Evolutionary conservation across 2,113 vertebrate genomes (phyloP).

Genomic region (Chaetorhynchus papuensis): DNA sequence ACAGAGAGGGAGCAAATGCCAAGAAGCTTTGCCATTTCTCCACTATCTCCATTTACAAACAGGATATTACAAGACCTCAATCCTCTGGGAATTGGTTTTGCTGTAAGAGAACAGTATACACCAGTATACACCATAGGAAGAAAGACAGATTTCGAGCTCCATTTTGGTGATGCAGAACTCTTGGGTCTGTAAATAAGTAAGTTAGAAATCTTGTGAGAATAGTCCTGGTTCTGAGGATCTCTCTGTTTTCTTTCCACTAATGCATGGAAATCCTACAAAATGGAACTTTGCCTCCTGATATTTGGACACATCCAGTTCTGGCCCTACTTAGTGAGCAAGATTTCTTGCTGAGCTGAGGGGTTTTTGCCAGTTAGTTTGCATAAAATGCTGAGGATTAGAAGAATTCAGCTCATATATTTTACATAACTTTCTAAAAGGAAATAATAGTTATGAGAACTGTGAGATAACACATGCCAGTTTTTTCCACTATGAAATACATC

Average conservation of each 20-base stretch:
- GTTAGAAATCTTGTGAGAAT: background rate
- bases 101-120: background rate
- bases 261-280: background rate
- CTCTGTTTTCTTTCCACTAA: background rate
- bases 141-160: background rate
- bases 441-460: background rate
- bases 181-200: background rate
- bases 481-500: background rate
- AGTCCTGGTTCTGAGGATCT: background rate
- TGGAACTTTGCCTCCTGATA: background rate
- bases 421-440: background rate
- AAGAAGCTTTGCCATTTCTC: background rate
- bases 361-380: background rate
- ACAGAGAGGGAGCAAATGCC: background rate
- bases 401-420: background rate
- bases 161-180: background rate
- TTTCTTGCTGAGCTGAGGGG: background rate
- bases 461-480: background rate
- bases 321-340: background rate
- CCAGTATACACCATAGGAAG: background rate
- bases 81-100: background rate
- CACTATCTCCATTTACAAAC: background rate
- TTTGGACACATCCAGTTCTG: background rate
- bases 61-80: background rate
- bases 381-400: constrained; percentile 22